Evolutionary conservation across 2,888 invertebrate genomes (phyloP).

Genomic region (Lithophane socia): DNA sequence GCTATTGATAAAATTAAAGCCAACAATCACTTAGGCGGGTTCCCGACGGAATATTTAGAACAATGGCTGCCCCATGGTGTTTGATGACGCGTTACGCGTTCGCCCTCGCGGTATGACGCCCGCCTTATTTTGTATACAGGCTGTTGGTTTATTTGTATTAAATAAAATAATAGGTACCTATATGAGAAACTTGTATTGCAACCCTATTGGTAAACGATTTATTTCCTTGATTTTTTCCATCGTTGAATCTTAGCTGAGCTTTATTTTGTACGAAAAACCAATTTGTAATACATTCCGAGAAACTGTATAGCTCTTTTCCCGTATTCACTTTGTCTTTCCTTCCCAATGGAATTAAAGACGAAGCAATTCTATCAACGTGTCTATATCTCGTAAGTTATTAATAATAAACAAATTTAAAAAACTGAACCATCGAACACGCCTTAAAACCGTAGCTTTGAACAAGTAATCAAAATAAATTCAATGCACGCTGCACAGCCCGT

Average conservation of each 20-base stretch:
- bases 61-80: constrained; percentile 58
- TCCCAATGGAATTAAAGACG: neutral
- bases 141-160: constrained; percentile 25
- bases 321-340: constrained; percentile 7
- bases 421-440: constrained; percentile 6
- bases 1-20: constrained; percentile 54
- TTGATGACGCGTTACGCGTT: constrained; percentile 64
- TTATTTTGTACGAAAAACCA: too few species aligned
- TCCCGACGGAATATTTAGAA: constrained; percentile 61
- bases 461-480: constrained; percentile 51
- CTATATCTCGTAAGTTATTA: neutral
- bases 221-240: neutral
- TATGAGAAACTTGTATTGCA: neutral
- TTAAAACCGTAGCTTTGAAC: constrained; percentile 29
- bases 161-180: neutral
- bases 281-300: neutral
- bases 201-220: neutral
- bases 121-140: constrained; percentile 61
- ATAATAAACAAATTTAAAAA: constrained; percentile 3
- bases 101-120: constrained; percentile 61
- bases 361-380: neutral
- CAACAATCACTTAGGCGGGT: constrained; percentile 62
- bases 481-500: constrained; percentile 46
- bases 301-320: neutral
- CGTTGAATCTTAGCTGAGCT: neutral